These are phyloP conservation scores for Cyphomyrus discorhynchus DNA, from an alignment of 2,113 vertebrate genomes.

Conservation along the genomic window DNA sequence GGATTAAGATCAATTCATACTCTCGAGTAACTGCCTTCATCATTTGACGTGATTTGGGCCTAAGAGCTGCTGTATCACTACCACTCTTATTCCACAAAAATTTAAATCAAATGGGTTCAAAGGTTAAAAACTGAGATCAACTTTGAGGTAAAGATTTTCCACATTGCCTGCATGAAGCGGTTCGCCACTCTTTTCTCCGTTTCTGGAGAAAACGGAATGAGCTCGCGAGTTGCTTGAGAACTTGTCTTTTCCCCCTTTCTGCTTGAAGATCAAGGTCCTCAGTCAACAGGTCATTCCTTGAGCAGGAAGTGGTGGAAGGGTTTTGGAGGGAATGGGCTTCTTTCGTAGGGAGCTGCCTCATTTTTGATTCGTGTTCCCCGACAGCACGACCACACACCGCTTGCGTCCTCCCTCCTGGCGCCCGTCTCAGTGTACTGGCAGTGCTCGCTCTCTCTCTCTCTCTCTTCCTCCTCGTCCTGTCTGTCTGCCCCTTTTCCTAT, in stretches of 20 bases:
- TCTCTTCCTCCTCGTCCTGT: slow-evolving; percentile 62
- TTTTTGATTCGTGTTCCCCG: slow-evolving; percentile 50
- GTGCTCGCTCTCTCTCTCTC: slow-evolving; percentile 60
- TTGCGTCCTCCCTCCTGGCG: slow-evolving; percentile 57
- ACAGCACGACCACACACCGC: slow-evolving; percentile 59
- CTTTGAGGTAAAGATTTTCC: slow-evolving; percentile 75
- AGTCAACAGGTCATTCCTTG: slow-evolving; percentile 51
- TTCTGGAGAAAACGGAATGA: slow-evolving; percentile 64
- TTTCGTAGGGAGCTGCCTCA: slow-evolving; percentile 48
- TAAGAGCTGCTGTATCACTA: slow-evolving; percentile 19
- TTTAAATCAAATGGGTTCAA: slow-evolving; percentile 43
- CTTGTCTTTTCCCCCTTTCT: slow-evolving; percentile 55
- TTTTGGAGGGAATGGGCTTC: slow-evolving; percentile 32
- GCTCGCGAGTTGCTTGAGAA: slow-evolving; percentile 62
- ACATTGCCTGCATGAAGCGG: slow-evolving; percentile 61
- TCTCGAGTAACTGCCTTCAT: slow-evolving; percentile 42
- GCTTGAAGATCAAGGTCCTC: slow-evolving; percentile 67
- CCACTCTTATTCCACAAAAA: slow-evolving; percentile 37
- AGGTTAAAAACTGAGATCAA: slow-evolving; percentile 52
- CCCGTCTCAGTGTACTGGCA: slow-evolving; percentile 70
- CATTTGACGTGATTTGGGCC: slow-evolving; percentile 26
- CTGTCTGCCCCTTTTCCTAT: slow-evolving; percentile 55
- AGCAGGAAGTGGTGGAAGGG: slow-evolving; percentile 41
- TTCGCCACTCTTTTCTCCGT: slow-evolving; percentile 40
- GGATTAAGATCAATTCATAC: slow-evolving; percentile 37